These are phyloP conservation scores for Ceratina calcarata DNA, from an alignment of 1,140 invertebrate species.

Conservation along the genomic window DNA sequence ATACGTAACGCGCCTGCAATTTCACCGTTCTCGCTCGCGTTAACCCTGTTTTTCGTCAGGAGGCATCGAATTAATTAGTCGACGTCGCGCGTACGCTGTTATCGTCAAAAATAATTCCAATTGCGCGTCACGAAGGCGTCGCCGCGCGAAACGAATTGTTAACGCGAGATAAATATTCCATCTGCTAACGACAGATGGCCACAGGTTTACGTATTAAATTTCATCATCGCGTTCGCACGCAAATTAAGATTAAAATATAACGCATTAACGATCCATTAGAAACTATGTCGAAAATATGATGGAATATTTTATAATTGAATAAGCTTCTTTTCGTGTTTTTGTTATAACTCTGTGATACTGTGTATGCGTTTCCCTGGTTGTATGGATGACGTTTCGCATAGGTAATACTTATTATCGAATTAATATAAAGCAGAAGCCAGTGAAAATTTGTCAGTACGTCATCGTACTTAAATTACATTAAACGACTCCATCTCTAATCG, in stretches of 20 bases:
- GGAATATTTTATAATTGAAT: no score
- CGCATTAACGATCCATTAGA: no score
- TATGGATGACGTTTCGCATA: conserved; percentile 1
- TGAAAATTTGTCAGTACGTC: background rate
- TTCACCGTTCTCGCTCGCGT: background rate
- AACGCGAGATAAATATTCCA: conserved; percentile 20
- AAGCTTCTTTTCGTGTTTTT: no score
- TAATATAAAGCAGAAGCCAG: background rate
- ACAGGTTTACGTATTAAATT: background rate
- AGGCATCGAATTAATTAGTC: conserved; percentile 26
- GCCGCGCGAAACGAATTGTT: conserved; percentile 13
- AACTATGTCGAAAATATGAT: no score
- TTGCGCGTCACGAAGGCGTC: background rate
- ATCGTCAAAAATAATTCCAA: conserved; percentile 38
- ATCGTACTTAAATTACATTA: no score
- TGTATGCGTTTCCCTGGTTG: background rate
- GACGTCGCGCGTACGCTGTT: background rate
- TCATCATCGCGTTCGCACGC: no score
- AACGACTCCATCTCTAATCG: no score
- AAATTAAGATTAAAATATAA: no score
- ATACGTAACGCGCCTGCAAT: background rate
- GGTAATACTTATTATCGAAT: conserved; percentile 39
- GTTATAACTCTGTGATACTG: no score
- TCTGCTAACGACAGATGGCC: conserved; percentile 17
- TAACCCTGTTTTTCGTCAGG: background rate